A percentile compares a stretch with the other conserved stretches of the same genome.
phyloP scores from a whole-genome alignment of 2,888 invertebrate genomes.

The Melangyna quadrimaculata region DNA sequence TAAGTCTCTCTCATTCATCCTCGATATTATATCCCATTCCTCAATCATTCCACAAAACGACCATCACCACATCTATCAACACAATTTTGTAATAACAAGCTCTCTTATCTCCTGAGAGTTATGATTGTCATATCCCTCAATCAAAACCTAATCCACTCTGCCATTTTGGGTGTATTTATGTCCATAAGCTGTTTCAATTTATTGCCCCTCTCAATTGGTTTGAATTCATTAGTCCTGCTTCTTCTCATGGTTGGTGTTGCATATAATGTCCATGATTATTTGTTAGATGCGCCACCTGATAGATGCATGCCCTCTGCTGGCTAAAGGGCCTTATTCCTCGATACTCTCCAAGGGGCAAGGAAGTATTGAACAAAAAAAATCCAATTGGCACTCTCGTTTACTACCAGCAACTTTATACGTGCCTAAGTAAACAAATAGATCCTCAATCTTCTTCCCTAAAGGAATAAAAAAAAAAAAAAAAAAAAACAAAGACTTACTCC shows the following conservation, averaged over 20 bases:
- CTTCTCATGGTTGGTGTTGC: not conserved
- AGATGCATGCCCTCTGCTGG: not conserved
- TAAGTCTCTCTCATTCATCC: no score
- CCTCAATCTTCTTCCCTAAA: not conserved
- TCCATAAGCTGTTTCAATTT: not conserved
- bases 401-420: conserved; percentile 1
- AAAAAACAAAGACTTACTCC: not conserved
- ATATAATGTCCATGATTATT: conserved; percentile 29
- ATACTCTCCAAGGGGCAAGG: not conserved
- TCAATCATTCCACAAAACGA: not conserved
- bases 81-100: not conserved
- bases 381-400: not conserved
- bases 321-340: not conserved
- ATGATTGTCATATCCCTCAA: conserved; percentile 10
- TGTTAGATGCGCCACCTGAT: conserved; percentile 41
- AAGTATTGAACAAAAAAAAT: not conserved
- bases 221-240: not conserved
- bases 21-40: not conserved
- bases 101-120: not conserved
- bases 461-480: not conserved
- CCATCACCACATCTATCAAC: conserved; percentile 2
- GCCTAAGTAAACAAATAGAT: not conserved
- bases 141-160: not conserved
- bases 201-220: conserved; percentile 4
- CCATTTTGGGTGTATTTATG: not conserved